Evolutionary conservation across 2,888 invertebrate species (phyloP).

Genomic region (Hemistola chrysoprasaria): DNA sequence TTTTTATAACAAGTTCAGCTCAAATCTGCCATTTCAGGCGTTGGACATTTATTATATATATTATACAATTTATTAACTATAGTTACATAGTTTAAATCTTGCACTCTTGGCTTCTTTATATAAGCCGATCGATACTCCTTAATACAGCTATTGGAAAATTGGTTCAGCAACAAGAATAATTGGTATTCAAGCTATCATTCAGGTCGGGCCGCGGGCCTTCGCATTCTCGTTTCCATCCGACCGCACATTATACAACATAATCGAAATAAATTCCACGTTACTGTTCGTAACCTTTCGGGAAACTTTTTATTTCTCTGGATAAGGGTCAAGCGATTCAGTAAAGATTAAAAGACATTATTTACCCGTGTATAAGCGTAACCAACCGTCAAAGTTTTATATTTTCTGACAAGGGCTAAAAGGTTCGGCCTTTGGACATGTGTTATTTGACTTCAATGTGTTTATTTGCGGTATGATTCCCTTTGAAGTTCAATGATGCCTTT

Average conservation of each 20-base stretch:
- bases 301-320: slow-evolving; percentile 62
- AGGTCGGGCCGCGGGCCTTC: slow-evolving; percentile 21
- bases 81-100: no score
- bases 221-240: slow-evolving; percentile 39
- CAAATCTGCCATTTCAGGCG: no score
- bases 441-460: slow-evolving; percentile 44
- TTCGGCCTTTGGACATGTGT: slow-evolving; percentile 50
- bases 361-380: slow-evolving; percentile 59
- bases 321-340: slow-evolving; percentile 62
- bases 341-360: slow-evolving; percentile 77
- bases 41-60: no score
- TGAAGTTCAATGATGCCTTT: slow-evolving; percentile 23
- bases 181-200: slow-evolving; percentile 40
- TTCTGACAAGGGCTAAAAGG: slow-evolving; percentile 65
- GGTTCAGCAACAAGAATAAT: slow-evolving; percentile 32
- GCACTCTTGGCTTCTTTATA: no score
- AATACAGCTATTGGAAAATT: slow-evolving; percentile 21
- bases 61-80: no score
- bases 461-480: slow-evolving; percentile 39
- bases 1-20: no score
- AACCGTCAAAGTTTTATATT: slow-evolving; percentile 70
- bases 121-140: slow-evolving; percentile 7
- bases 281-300: slow-evolving; percentile 54
- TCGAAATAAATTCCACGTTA: slow-evolving; percentile 65
- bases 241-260: slow-evolving; percentile 56